Percentiles rank a stretch among this genome's conserved stretches.
phyloP scores from a whole-genome alignment of 2,113 vertebrate genomes.

The Chaenocephalus aceratus region DNA sequence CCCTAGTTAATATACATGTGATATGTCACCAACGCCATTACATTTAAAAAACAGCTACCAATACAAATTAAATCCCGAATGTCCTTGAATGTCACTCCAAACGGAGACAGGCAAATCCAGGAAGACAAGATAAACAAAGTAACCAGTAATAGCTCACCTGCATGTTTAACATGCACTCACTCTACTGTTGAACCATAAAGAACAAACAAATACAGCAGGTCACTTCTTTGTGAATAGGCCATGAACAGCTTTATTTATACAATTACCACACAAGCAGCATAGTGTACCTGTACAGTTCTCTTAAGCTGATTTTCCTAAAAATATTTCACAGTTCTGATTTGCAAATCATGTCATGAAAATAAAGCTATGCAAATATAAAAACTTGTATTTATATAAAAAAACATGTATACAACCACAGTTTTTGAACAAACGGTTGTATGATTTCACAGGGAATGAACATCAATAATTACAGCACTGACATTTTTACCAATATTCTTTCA shows the following conservation, averaged over 20 bases:
- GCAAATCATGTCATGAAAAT: not conserved
- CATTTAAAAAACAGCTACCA: not conserved
- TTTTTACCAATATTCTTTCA: not conserved
- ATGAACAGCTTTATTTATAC: not conserved
- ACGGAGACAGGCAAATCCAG: not conserved
- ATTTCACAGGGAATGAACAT: not conserved
- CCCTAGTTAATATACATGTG: not conserved
- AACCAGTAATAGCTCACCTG: not conserved
- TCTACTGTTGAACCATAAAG: conserved; percentile 36
- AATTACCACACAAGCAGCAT: not conserved
- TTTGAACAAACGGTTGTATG: conserved; percentile 2
- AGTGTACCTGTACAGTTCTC: not conserved
- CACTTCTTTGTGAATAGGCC: not conserved
- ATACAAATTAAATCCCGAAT: not conserved
- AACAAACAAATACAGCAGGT: not conserved
- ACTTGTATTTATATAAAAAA: conserved; percentile 8
- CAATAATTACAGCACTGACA: conserved; percentile 3
- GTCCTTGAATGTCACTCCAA: not conserved
- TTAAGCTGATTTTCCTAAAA: not conserved
- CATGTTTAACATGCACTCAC: conserved; percentile 1
- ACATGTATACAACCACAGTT: not conserved
- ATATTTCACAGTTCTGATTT: not conserved
- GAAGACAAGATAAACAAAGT: not conserved
- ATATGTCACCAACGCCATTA: not conserved
- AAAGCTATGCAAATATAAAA: conserved; percentile 31